These are phyloP conservation scores for Erebia aethiops DNA, from an alignment of 2,888 invertebrate species.

Conservation along the genomic window DNA sequence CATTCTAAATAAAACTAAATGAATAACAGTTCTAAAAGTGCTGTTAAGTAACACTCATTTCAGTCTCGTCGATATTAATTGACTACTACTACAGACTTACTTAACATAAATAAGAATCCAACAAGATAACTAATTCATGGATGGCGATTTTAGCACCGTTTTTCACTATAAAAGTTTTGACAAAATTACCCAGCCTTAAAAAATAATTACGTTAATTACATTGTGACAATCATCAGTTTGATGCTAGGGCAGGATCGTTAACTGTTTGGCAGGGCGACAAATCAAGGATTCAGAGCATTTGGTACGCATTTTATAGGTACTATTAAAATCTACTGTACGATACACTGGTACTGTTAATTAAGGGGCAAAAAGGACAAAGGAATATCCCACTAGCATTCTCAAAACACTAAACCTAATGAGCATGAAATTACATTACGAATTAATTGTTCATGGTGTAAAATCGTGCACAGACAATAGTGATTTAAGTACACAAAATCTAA, in stretches of 20 bases:
- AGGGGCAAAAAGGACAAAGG: conserved; percentile 47
- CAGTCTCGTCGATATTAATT: too few relatives aligned
- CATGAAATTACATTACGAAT: conserved; percentile 72
- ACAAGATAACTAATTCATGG: too few relatives aligned
- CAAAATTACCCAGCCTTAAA: not conserved
- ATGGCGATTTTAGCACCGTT: not conserved
- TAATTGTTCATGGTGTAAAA: conserved; percentile 33
- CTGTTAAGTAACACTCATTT: not conserved
- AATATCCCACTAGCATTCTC: conserved; percentile 79
- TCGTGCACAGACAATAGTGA: conserved; percentile 33
- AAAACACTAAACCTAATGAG: conserved; percentile 77
- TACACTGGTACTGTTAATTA: conserved; percentile 43
- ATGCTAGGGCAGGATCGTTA: conserved; percentile 46
- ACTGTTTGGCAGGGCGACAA: conserved; percentile 71
- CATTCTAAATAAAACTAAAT: not conserved
- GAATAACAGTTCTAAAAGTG: not conserved
- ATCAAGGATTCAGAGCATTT: conserved; percentile 39
- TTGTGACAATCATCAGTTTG: not conserved
- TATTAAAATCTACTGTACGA: conserved; percentile 30
- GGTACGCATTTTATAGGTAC: conserved; percentile 29
- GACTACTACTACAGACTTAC: too few relatives aligned
- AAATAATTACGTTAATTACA: not conserved
- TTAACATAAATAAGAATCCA: too few relatives aligned
- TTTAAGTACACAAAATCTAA: too few relatives aligned
- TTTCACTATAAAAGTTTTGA: not conserved